Percentiles rank a stretch among this genome's conserved stretches.
Conservation (phyloP, 1,140 invertebrate genomes). For the Drosophila bipectinata region DNA sequence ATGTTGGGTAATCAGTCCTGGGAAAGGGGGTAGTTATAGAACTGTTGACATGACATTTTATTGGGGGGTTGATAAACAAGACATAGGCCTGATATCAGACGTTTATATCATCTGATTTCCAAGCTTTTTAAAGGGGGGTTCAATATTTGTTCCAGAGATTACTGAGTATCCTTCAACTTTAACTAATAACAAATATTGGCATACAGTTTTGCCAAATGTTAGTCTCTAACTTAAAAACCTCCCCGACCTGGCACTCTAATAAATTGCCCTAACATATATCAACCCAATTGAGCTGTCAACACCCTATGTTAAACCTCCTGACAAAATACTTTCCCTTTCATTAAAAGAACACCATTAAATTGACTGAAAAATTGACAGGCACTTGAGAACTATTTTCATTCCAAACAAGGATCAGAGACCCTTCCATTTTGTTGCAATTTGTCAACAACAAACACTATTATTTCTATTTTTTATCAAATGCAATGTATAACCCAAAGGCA, state of each 20-base stretch:
- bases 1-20: background rate
- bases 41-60: background rate
- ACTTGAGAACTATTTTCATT: slow-evolving; percentile 71
- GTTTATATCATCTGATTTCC: background rate
- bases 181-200: too few species aligned
- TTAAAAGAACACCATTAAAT: background rate
- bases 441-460: slow-evolving; percentile 49
- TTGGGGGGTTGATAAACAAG: background rate
- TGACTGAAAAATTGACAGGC: slow-evolving; percentile 54
- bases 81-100: background rate
- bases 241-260: too few species aligned
- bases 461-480: slow-evolving; percentile 24
- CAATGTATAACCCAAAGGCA: slow-evolving; percentile 8
- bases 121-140: slow-evolving; percentile 1
- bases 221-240: too few species aligned
- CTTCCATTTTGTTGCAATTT: slow-evolving; percentile 46
- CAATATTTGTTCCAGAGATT: too few species aligned
- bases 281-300: slow-evolving; percentile 62
- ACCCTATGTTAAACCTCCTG: slow-evolving; percentile 11
- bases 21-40: background rate
- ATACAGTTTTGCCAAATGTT: too few species aligned
- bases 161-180: too few species aligned
- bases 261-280: too few species aligned
- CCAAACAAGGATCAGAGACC: slow-evolving; percentile 7
- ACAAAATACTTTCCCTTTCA: slow-evolving; percentile 8